phyloP scores from a whole-genome alignment of 2,113 vertebrate genomes.

The Cebidichthys violaceus region DNA sequence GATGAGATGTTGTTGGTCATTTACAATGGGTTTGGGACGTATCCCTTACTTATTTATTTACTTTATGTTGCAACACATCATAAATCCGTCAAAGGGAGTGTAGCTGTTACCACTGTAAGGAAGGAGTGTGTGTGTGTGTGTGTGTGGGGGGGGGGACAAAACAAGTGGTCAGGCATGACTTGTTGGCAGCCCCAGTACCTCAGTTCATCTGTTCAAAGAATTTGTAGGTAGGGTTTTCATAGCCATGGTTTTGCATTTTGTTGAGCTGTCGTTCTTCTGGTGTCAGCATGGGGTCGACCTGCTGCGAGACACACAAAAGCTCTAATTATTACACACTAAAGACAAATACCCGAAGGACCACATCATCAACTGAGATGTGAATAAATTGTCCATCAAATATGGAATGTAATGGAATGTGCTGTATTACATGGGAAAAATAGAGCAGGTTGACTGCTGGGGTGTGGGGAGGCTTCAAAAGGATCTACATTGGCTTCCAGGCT shows the following conservation, averaged over 20 bases:
- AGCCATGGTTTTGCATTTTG: slow-evolving; percentile 90
- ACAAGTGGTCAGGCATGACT: slow-evolving; percentile 69
- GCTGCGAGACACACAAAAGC: slow-evolving; percentile 55
- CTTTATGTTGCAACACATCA: slow-evolving; percentile 61
- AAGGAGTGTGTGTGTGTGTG: not conserved
- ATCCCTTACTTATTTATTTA: slow-evolving; percentile 53
- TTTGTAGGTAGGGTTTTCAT: slow-evolving; percentile 90
- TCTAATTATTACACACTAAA: slow-evolving; percentile 31
- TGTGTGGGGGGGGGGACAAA: not conserved
- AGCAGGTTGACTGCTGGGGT: not conserved
- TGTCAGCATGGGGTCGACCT: slow-evolving; percentile 88
- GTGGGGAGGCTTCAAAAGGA: not conserved
- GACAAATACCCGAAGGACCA: not conserved
- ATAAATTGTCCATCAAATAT: not conserved
- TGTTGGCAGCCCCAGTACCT: slow-evolving; percentile 63
- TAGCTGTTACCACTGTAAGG: slow-evolving; percentile 47
- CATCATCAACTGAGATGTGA: not conserved
- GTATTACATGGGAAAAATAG: too few species aligned
- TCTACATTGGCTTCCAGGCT: not conserved
- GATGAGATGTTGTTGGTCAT: slow-evolving; percentile 67
- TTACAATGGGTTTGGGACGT: slow-evolving; percentile 61
- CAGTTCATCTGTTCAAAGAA: slow-evolving; percentile 91
- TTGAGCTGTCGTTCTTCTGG: slow-evolving; percentile 88
- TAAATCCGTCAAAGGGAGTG: slow-evolving; percentile 64
- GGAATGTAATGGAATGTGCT: not conserved